Evolutionary conservation across 2,888 invertebrate species (phyloP), one percentile per base, ranked within the genome.

Genomic region (Tillus elongatus): DNA sequence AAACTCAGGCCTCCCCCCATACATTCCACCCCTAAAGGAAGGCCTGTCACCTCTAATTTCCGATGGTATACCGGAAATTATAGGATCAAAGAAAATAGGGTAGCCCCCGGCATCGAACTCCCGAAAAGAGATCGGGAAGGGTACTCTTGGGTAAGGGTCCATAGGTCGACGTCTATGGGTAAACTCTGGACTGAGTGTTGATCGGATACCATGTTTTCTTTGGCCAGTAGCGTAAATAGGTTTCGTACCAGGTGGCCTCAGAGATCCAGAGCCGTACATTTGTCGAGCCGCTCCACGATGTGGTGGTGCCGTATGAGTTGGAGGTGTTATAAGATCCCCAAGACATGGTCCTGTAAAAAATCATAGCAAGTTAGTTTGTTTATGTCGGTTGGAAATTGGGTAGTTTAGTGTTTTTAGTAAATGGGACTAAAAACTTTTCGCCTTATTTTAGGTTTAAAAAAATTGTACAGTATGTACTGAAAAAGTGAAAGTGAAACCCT

Each of bases 251-350:
- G 66, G 57, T 12, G 69, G 67, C 49, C 75, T 58, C 44, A 72
- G 53, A 28, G 68, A 69, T 34, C 72, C 72, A 4, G 73, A 72
- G 30, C 73, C 73, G 47, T 68, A 71, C 66, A 74, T 72, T 53
- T 73, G 73, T 15, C 74, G 63, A 44, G 72, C 65, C 51, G 74
- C 61, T 54, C 71, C 71, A 19, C 67, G 71, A 44, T 64, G 65
- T 13, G 54, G 50, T 1, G 70, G 70, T 2, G 70, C 66, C 36
- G 71, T 70, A n/a, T 61, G 56, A 28, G 58, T 45, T 3, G 56
- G 52, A 37, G 58, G 57, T 4, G 59, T 53, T 2, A 47, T 34
- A 12, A 49, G 30, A 9, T 41, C 39, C 10, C 36, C 37, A 2
- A 27, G 9, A 12, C 40, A 40, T 35, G 15, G 30, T 14, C 26